A percentile compares a stretch with the other conserved stretches of the same genome.
Conservation (phyloP, 2,113 vertebrate genomes). For the Perccottus glenii region DNA sequence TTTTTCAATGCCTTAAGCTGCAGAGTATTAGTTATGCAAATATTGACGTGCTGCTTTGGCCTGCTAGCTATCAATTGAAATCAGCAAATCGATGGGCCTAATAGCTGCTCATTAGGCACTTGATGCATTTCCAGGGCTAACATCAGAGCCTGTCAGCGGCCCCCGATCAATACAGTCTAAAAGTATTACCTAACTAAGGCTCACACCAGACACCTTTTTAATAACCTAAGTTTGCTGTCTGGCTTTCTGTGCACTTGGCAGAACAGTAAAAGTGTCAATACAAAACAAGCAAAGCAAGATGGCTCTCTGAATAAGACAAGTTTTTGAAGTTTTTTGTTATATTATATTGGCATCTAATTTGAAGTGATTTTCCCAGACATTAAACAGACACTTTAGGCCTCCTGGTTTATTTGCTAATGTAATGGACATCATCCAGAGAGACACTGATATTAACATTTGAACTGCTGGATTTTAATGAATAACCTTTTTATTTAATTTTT, state of each 20-base stretch:
- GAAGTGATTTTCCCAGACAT: background rate
- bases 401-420: too few species aligned
- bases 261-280: background rate
- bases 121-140: slow-evolving; percentile 88
- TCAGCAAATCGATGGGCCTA: slow-evolving; percentile 95
- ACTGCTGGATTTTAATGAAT: too few species aligned
- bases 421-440: too few species aligned
- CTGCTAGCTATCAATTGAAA: slow-evolving; percentile 94
- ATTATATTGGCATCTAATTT: slow-evolving; percentile 39
- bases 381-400: slow-evolving; percentile 6
- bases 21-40: slow-evolving; percentile 90
- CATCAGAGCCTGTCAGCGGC: slow-evolving; percentile 82
- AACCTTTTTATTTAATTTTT: too few species aligned
- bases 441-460: too few species aligned
- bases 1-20: slow-evolving; percentile 85
- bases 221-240: slow-evolving; percentile 57
- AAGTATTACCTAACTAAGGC: slow-evolving; percentile 82
- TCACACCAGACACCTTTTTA: slow-evolving; percentile 66
- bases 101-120: slow-evolving; percentile 94
- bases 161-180: slow-evolving; percentile 87
- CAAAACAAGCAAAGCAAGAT: background rate
- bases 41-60: slow-evolving; percentile 91
- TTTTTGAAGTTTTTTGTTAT: slow-evolving; percentile 17
- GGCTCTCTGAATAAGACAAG: background rate
- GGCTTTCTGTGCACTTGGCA: slow-evolving; percentile 17